These are phyloP conservation scores for Diplosoma virens DNA, from an alignment of 23 tunicate genomes.

Conservation along the genomic window DNA sequence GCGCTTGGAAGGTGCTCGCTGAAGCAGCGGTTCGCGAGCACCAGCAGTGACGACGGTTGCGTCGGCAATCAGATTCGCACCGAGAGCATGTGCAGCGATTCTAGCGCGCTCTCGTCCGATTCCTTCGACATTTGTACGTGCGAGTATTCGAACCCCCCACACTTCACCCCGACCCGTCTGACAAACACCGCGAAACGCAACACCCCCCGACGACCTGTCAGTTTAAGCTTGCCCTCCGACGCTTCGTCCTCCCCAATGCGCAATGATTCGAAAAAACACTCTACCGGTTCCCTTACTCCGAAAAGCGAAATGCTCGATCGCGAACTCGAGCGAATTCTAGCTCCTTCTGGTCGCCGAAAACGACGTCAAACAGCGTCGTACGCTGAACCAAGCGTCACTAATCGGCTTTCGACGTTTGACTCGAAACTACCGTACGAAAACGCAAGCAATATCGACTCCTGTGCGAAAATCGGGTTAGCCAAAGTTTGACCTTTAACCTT, in stretches of 20 bases:
- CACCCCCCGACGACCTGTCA: conserved; percentile 37
- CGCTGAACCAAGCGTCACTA: not conserved
- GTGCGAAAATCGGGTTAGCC: too few species aligned
- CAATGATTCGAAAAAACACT: not conserved
- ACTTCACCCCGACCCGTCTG: too few species aligned
- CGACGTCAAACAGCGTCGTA: not conserved
- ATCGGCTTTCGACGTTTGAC: not conserved
- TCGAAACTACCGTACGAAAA: not conserved
- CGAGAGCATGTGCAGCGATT: conserved; percentile 64
- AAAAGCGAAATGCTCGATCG: conserved; percentile 67
- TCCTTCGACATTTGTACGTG: conserved; percentile 65
- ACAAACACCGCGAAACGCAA: not conserved
- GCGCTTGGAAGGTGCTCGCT: conserved; percentile 4
- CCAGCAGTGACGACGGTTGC: conserved; percentile 63
- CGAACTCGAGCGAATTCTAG: conserved; percentile 59
- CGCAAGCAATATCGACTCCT: too few species aligned
- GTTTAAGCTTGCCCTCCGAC: conserved; percentile 36
- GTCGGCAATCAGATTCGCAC: conserved; percentile 52
- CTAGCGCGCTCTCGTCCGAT: conserved; percentile 64
- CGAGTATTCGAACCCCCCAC: not conserved
- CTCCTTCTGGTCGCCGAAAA: conserved; percentile 56
- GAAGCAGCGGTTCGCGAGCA: conserved; percentile 37
- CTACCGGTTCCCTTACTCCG: conserved; percentile 65
- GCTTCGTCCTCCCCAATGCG: conserved; percentile 27
- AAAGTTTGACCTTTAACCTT: too few species aligned